Percentiles rank a stretch among this genome's conserved stretches.
These are phyloP conservation scores for Coelinius sp. DNA, from an alignment of 2,888 invertebrate genomes.

Conservation along the genomic window DNA sequence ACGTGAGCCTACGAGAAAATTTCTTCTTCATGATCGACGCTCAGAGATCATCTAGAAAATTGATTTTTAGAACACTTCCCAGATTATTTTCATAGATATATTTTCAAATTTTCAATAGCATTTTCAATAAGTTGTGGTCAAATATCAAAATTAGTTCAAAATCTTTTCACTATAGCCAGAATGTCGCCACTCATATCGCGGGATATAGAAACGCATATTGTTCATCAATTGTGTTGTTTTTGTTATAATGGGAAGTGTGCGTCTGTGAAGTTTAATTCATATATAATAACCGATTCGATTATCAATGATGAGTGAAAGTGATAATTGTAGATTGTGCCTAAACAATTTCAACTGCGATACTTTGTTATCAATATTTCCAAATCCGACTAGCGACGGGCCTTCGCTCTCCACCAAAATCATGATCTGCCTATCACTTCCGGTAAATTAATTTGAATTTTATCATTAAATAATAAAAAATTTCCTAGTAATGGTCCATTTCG, in stretches of 20 bases:
- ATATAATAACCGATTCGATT: neutral
- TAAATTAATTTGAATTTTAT: slow-evolving; percentile 27
- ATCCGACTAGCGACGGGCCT: slow-evolving; percentile 32
- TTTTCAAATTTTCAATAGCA: too few relatives aligned
- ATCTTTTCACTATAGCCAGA: neutral
- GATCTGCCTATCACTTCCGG: slow-evolving; percentile 52
- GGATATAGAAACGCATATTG: neutral
- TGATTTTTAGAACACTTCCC: too few relatives aligned
- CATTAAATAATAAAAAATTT: neutral
- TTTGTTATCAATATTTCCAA: slow-evolving; percentile 43
- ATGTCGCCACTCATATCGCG: neutral
- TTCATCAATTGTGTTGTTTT: neutral
- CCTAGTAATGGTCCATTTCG: neutral
- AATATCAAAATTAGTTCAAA: neutral
- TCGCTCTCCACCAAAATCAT: slow-evolving; percentile 49
- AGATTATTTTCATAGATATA: too few relatives aligned
- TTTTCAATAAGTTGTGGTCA: too few relatives aligned
- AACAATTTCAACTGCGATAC: slow-evolving; percentile 40
- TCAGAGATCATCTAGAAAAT: too few relatives aligned
- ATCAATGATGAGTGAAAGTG: slow-evolving; percentile 4
- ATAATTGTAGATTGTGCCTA: slow-evolving; percentile 49
- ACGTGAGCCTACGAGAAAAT: too few relatives aligned
- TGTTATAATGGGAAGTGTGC: too few relatives aligned
- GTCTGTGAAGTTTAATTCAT: neutral
- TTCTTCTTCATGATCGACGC: too few relatives aligned